A percentile compares a stretch with the other conserved stretches of the same genome.
phyloP scores from a whole-genome alignment of 2,797 vertebrate genomes.

The Danio aesculapii region DNA sequence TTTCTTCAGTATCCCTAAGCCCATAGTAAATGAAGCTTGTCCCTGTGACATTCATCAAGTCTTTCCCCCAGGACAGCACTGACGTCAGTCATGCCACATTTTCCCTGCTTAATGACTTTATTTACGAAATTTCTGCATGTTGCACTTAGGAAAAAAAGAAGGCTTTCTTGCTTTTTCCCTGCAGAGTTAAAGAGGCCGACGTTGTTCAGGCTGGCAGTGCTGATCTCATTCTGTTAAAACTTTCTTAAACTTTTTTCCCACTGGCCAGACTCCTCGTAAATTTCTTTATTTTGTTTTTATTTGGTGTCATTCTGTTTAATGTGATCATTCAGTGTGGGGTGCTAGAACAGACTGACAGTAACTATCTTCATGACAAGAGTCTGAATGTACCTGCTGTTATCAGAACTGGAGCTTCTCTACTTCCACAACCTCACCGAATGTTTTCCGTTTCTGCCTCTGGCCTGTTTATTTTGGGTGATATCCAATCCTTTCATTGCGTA shows the following conservation, averaged over 20 bases:
- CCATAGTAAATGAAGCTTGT: background rate
- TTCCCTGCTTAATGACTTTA: constrained; percentile 56
- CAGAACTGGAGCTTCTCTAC: constrained; percentile 16
- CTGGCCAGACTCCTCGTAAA: constrained; percentile 48
- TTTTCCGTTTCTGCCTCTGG: constrained; percentile 7
- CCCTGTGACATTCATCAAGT: constrained; percentile 55
- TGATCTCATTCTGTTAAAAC: constrained; percentile 56
- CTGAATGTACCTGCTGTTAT: background rate
- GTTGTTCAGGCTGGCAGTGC: constrained; percentile 41
- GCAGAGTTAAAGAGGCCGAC: constrained; percentile 42
- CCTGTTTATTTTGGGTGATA: constrained; percentile 4
- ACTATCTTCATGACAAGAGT: constrained; percentile 25
- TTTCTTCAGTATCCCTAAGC: background rate
- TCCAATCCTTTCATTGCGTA: background rate
- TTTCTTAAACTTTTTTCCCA: constrained; percentile 55
- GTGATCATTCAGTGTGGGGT: constrained; percentile 14
- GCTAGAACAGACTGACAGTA: constrained; percentile 20
- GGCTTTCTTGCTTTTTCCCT: constrained; percentile 40
- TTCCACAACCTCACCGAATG: background rate
- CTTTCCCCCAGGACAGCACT: constrained; percentile 48
- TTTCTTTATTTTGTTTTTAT: constrained; percentile 43
- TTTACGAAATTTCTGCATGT: constrained; percentile 50
- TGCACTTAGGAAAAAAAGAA: constrained; percentile 45
- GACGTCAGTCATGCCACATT: constrained; percentile 56
- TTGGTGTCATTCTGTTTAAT: constrained; percentile 42